phyloP scores from a whole-genome alignment of 2,113 vertebrate genomes.

The Erythrocercus mccallii region DNA sequence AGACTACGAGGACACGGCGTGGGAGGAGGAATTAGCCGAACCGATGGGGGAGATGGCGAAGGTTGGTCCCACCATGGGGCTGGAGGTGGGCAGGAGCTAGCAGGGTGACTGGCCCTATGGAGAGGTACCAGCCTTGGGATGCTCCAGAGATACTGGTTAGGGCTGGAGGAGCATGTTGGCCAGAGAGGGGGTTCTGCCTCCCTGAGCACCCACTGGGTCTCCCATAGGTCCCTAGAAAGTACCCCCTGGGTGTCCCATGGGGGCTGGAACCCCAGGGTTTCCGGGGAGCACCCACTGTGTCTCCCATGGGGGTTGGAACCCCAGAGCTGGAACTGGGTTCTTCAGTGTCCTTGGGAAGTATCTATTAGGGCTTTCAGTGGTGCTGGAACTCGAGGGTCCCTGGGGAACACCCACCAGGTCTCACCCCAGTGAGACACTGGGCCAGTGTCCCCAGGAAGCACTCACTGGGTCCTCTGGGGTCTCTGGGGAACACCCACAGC shows the following conservation, averaged over 20 bases:
- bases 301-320: neutral
- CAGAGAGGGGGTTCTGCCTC: neutral
- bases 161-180: neutral
- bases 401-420: neutral
- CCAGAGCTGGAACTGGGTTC: neutral
- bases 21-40: neutral
- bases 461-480: neutral
- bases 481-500: neutral
- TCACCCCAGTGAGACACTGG: no score
- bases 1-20: constrained; percentile 4
- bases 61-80: neutral
- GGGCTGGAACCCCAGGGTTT: neutral
- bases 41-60: neutral
- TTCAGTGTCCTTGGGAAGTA: neutral
- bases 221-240: neutral
- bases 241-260: neutral
- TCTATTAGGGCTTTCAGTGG: neutral
- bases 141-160: neutral
- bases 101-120: neutral
- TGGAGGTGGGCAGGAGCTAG: neutral
- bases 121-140: neutral
- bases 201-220: neutral
- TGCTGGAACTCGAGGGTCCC: neutral
- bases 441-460: neutral
- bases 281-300: neutral